A percentile compares a stretch with the other conserved stretches of the same genome.
These are phyloP conservation scores for Hyperopisus bebe DNA, from an alignment of 2,113 vertebrate species.

Conservation along the genomic window DNA sequence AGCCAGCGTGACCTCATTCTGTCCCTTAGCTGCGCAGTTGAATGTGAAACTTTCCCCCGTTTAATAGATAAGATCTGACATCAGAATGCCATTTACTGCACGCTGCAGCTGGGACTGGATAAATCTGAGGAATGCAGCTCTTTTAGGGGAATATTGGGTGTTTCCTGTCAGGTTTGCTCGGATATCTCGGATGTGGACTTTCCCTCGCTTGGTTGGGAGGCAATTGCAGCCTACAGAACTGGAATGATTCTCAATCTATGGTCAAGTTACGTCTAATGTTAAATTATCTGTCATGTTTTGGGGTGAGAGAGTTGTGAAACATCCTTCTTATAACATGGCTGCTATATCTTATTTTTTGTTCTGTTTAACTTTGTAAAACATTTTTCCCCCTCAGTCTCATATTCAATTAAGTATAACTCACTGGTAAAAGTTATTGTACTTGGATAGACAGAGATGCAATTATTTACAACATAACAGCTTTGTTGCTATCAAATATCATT, in stretches of 20 bases:
- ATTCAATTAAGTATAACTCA: background rate
- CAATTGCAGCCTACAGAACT: background rate
- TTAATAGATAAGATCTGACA: constrained; percentile 13
- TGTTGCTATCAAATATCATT: background rate
- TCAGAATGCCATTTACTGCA: constrained; percentile 18
- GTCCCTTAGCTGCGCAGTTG: background rate
- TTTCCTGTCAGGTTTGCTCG: background rate
- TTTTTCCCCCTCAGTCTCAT: background rate
- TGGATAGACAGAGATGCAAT: background rate
- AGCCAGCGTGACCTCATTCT: background rate
- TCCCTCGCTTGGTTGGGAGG: background rate
- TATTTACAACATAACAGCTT: background rate
- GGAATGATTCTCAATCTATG: background rate
- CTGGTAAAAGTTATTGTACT: background rate
- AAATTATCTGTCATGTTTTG: background rate
- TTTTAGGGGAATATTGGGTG: constrained; percentile 8
- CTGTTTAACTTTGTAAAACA: background rate
- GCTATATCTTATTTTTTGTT: background rate
- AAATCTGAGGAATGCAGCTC: constrained; percentile 29
- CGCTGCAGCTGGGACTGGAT: background rate
- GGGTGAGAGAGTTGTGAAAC: background rate
- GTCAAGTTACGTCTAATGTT: background rate
- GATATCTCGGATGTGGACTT: background rate
- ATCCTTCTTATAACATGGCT: background rate
- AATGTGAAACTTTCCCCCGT: background rate